Evolutionary conservation across 2,113 vertebrate genomes (phyloP).

Genomic region (Rhabdornis inornatus): DNA sequence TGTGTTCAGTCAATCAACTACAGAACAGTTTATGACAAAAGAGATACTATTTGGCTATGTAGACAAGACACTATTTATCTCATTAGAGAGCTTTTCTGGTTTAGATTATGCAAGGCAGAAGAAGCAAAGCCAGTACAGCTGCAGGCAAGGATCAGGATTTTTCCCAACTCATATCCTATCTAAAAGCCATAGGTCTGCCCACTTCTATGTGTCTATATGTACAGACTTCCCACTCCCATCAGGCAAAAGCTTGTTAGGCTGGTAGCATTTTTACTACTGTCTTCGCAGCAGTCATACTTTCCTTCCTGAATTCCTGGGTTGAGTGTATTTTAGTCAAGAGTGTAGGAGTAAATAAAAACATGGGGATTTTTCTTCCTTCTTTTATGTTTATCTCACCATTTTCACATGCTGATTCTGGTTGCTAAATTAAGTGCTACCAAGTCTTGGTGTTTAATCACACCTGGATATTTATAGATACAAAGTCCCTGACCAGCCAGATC

Average conservation of each 20-base stretch:
- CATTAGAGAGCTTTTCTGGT: neutral
- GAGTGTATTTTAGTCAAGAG: neutral
- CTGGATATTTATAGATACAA: neutral
- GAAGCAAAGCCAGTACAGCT: neutral
- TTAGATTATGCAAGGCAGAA: neutral
- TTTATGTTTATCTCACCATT: neutral
- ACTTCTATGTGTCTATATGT: rapidly evolving
- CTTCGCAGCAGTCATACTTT: neutral
- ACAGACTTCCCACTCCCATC: neutral
- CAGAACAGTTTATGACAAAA: neutral
- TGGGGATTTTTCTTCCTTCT: neutral
- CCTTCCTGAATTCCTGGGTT: neutral
- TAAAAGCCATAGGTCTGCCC: neutral
- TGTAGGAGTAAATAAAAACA: neutral
- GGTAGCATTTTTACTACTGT: neutral
- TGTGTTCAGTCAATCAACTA: neutral
- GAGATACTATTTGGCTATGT: neutral
- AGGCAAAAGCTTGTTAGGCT: neutral
- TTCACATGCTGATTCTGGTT: neutral
- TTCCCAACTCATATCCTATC: neutral
- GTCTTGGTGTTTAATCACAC: neutral
- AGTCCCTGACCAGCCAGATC: neutral
- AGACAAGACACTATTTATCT: neutral
- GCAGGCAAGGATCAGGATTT: neutral
- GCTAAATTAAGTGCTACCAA: rapidly evolving